phyloP scores from a whole-genome alignment of 1,140 invertebrate genomes.

The Triops longicaudatus region DNA sequence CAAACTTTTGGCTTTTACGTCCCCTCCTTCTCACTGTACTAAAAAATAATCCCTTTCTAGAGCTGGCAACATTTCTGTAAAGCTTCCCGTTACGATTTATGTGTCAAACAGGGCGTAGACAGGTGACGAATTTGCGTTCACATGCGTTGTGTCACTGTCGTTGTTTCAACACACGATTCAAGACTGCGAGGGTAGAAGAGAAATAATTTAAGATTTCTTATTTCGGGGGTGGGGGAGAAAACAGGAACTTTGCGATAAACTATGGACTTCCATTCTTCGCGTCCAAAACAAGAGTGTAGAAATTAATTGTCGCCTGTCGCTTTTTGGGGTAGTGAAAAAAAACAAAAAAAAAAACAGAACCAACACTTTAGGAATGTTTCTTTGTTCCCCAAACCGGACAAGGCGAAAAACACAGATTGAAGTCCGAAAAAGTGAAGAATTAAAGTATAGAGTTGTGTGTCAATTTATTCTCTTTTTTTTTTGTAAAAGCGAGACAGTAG shows the following conservation, averaged over 20 bases:
- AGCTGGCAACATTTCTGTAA: too few relatives aligned
- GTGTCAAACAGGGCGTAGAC: not conserved
- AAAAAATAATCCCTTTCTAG: not conserved
- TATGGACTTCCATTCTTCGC: too few relatives aligned
- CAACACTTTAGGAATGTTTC: not conserved
- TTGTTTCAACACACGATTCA: not conserved
- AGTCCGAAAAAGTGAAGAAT: not conserved
- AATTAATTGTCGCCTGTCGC: constrained; percentile 6
- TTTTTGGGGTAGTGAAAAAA: not conserved
- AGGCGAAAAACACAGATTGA: too few relatives aligned
- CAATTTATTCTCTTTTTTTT: not conserved
- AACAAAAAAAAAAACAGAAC: too few relatives aligned
- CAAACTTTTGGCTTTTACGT: not conserved
- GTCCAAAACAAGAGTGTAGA: not conserved
- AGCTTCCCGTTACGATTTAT: not conserved
- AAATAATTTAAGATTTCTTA: too few relatives aligned
- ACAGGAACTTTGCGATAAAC: too few relatives aligned
- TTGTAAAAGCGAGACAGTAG: not conserved
- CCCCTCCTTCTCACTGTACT: not conserved
- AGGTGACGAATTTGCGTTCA: constrained; percentile 14
- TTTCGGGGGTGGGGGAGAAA: too few relatives aligned
- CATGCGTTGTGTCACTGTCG: constrained; percentile 6
- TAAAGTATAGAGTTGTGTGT: not conserved
- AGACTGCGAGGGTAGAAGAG: too few relatives aligned
- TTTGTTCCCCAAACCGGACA: not conserved